A percentile compares a stretch with the other conserved stretches of the same genome.
Evolutionary conservation across 2,113 vertebrate genomes (phyloP).

Genomic region (Chionodraco myersi): DNA sequence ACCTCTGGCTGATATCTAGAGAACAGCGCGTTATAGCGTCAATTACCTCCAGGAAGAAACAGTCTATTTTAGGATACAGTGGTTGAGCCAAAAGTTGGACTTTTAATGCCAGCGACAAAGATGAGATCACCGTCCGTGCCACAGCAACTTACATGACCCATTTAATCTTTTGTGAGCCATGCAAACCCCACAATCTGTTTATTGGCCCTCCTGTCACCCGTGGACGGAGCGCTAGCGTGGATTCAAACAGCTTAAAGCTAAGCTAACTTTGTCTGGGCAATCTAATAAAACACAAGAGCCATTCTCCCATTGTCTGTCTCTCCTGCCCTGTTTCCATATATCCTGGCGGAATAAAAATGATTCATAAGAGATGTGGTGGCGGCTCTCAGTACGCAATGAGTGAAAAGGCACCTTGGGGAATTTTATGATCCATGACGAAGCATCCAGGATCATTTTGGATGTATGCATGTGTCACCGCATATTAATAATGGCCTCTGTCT

Average conservation of each 20-base stretch:
- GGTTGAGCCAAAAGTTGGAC: constrained; percentile 39
- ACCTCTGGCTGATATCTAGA: constrained; percentile 21
- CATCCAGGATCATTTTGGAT: constrained; percentile 79
- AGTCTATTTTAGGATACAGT: neutral
- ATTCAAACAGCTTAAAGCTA: constrained; percentile 69
- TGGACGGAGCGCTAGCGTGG: constrained; percentile 26
- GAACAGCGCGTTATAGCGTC: neutral
- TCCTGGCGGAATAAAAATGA: constrained; percentile 57
- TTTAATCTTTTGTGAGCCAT: constrained; percentile 63
- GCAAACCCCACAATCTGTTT: constrained; percentile 68
- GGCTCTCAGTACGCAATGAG: constrained; percentile 73
- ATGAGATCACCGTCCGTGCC: constrained; percentile 40
- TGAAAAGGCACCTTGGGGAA: constrained; percentile 83
- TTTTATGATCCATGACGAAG: constrained; percentile 84
- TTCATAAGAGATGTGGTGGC: constrained; percentile 67
- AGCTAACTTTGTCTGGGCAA: constrained; percentile 70
- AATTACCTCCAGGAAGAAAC: constrained; percentile 14
- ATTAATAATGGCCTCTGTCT: constrained; percentile 84
- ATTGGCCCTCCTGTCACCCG: constrained; percentile 65
- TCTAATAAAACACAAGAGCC: constrained; percentile 72
- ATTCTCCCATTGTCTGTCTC: constrained; percentile 47
- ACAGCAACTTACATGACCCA: constrained; percentile 54
- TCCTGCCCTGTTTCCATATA: constrained; percentile 54
- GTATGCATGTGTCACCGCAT: constrained; percentile 83
- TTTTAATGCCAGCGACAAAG: constrained; percentile 22